Percentiles rank a stretch among this genome's conserved stretches.
Evolutionary conservation across 2,888 invertebrate species (phyloP).

Genomic region (Noctua pronuba): DNA sequence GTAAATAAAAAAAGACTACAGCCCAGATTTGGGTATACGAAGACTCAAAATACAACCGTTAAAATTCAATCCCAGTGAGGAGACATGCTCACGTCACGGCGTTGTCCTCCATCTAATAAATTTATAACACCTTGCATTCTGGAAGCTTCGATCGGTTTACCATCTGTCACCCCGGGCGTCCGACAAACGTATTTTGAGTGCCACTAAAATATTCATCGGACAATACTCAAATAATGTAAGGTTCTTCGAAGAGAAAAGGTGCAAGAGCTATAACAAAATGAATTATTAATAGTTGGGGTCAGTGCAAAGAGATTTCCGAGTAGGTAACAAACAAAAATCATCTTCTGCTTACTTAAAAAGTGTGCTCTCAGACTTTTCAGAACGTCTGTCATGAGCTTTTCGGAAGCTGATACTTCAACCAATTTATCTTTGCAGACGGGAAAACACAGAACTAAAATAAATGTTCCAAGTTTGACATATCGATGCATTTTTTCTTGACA

Average conservation of each 20-base stretch:
- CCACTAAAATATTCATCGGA: slow-evolving; percentile 45
- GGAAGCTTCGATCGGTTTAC: slow-evolving; percentile 3
- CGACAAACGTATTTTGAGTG: slow-evolving; percentile 27
- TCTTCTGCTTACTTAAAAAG: background rate
- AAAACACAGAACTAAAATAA: too few species aligned
- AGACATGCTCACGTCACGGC: background rate
- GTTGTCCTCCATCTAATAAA: slow-evolving; percentile 9
- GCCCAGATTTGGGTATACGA: background rate
- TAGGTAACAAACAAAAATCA: background rate
- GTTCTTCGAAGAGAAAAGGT: background rate
- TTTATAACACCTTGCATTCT: slow-evolving; percentile 1
- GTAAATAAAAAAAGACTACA: background rate
- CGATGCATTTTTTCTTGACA: background rate
- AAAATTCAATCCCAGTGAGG: background rate
- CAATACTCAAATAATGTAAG: slow-evolving; percentile 29
- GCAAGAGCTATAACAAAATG: slow-evolving; percentile 9
- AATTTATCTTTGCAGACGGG: too few species aligned
- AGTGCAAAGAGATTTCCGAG: slow-evolving; percentile 1
- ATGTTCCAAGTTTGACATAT: too few species aligned
- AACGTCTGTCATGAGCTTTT: background rate
- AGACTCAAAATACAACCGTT: background rate
- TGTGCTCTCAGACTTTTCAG: background rate
- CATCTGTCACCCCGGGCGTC: background rate
- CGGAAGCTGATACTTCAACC: too few species aligned
- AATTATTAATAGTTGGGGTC: slow-evolving; percentile 24